These are phyloP conservation scores for Sipha flava DNA, from an alignment of 1,140 invertebrate genomes.

Conservation along the genomic window DNA sequence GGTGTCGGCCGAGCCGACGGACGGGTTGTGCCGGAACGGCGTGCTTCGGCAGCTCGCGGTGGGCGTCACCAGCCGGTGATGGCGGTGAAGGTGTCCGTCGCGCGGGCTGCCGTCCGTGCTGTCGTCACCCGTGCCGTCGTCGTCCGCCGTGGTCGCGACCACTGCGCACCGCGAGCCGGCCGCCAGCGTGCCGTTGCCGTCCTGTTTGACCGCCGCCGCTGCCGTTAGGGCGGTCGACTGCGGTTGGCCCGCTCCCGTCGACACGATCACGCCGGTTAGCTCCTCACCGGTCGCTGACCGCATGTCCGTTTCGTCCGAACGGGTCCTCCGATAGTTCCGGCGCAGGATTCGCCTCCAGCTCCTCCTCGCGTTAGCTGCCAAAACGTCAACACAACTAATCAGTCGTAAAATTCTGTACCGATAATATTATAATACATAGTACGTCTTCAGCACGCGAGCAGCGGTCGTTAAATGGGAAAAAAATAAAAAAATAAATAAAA, in stretches of 20 bases:
- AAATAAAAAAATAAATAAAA: too few species aligned
- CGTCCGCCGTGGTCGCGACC: neutral
- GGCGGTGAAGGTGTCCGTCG: neutral
- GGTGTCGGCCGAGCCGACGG: slow-evolving; percentile 63
- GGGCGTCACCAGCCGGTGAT: slow-evolving; percentile 41
- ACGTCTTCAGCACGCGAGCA: too few species aligned
- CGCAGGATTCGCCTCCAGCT: slow-evolving; percentile 3
- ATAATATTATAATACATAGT: too few species aligned
- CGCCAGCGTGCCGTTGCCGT: neutral
- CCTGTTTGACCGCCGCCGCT: neutral
- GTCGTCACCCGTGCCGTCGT: neutral
- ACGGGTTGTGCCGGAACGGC: slow-evolving; percentile 33
- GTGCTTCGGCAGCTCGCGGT: slow-evolving; percentile 41
- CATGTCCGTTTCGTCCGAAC: slow-evolving; percentile 10
- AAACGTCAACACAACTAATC: neutral
- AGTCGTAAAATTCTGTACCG: too few species aligned
- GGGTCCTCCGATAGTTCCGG: neutral
- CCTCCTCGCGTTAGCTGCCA: neutral
- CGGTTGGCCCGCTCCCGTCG: neutral
- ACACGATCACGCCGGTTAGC: neutral
- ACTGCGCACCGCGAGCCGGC: neutral
- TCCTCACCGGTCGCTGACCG: neutral
- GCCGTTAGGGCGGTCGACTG: too few species aligned
- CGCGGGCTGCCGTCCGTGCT: neutral
- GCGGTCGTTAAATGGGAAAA: too few species aligned